phyloP scores from a whole-genome alignment of 2,797 vertebrate genomes.

The Psittacula derbiana region DNA sequence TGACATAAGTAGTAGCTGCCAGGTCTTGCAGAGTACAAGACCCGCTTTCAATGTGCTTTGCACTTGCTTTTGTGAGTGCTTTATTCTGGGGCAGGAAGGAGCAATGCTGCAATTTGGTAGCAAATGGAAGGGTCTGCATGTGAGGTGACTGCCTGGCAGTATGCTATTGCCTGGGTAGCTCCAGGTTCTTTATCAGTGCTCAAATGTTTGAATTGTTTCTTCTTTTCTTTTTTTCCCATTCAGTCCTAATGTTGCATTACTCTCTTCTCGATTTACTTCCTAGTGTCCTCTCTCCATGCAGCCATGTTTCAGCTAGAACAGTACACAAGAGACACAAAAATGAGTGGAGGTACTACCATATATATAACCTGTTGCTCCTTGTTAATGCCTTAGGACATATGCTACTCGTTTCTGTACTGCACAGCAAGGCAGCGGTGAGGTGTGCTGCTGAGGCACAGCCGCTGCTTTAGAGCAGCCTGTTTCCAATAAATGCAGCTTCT shows the following conservation, averaged over 20 bases:
- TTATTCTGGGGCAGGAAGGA: background rate
- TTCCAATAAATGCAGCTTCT: background rate
- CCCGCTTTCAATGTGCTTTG: background rate
- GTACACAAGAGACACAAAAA: background rate
- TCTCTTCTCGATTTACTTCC: background rate
- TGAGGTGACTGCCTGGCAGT: background rate
- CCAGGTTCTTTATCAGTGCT: background rate
- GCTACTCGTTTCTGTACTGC: fast-evolving
- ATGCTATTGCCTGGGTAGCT: background rate
- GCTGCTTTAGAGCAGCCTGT: background rate
- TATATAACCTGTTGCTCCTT: background rate
- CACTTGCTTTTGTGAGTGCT: background rate
- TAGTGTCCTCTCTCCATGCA: background rate
- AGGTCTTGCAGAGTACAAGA: background rate
- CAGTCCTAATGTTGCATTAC: background rate
- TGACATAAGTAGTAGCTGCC: background rate
- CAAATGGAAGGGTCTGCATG: background rate
- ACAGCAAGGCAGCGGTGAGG: background rate
- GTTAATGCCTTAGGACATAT: background rate
- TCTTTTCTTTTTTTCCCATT: background rate
- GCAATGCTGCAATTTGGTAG: background rate
- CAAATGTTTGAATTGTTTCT: background rate
- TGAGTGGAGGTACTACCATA: background rate
- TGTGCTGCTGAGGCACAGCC: background rate
- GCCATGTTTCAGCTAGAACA: background rate